These are phyloP conservation scores for Papilio glaucus DNA, from an alignment of 1,140 invertebrate genomes.

Conservation along the genomic window DNA sequence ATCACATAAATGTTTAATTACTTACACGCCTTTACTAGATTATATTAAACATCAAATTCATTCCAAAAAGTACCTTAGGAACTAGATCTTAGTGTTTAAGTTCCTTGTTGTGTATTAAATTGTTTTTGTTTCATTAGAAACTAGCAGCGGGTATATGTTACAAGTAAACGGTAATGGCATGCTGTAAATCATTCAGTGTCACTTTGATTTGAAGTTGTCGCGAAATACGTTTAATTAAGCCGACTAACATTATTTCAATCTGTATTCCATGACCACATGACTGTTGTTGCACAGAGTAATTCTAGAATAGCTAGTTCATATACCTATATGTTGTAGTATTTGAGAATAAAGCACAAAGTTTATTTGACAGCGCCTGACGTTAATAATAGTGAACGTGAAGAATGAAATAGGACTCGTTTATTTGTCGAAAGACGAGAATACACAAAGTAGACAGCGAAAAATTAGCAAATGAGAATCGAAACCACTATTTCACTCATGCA, in stretches of 20 bases:
- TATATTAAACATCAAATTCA: background rate
- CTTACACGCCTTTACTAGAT: constrained; percentile 16
- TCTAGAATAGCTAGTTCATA: background rate
- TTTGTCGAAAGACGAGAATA: background rate
- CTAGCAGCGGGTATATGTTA: constrained; percentile 9
- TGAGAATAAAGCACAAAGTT: background rate
- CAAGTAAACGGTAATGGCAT: constrained; percentile 27
- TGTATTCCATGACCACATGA: constrained; percentile 7
- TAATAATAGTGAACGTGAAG: background rate
- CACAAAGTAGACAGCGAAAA: background rate
- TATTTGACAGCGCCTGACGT: background rate
- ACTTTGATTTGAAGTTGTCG: constrained; percentile 28
- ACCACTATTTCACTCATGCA: too few species aligned
- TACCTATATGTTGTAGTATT: background rate
- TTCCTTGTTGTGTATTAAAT: background rate
- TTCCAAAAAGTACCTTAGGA: background rate
- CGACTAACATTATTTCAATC: constrained; percentile 24
- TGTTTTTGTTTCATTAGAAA: constrained; percentile 11
- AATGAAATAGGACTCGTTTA: too few species aligned
- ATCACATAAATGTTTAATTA: constrained; percentile 20
- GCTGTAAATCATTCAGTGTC: constrained; percentile 23
- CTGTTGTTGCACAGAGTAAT: background rate
- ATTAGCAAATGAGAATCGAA: background rate
- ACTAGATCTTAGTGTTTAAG: background rate
- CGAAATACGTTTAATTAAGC: constrained; percentile 25